Percentiles rank a stretch among this genome's conserved stretches.
Conservation (phyloP, 2,113 vertebrate species). For the Condylura cristata region DNA sequence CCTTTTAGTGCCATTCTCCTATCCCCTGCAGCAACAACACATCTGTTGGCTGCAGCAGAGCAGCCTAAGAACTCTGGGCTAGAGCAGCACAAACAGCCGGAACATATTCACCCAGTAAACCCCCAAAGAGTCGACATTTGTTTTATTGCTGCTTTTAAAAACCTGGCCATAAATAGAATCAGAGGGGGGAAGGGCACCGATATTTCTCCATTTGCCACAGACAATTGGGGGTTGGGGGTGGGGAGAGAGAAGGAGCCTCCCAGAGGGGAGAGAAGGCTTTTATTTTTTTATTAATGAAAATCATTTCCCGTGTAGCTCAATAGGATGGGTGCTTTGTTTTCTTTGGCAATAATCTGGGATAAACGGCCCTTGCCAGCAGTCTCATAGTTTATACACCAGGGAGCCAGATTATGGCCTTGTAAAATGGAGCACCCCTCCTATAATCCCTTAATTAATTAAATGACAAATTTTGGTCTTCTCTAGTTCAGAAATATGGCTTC, state of each 20-base stretch:
- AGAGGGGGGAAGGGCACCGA: slow-evolving; percentile 63
- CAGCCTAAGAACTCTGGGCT: slow-evolving; percentile 69
- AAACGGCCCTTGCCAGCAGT: slow-evolving; percentile 85
- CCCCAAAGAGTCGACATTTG: slow-evolving; percentile 78
- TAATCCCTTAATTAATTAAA: slow-evolving; percentile 90
- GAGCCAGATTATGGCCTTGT: slow-evolving; percentile 89
- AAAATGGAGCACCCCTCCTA: slow-evolving; percentile 89
- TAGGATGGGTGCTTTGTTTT: slow-evolving; percentile 85
- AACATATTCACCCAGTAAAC: slow-evolving; percentile 74
- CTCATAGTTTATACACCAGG: slow-evolving; percentile 86
- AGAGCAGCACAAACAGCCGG: slow-evolving; percentile 70
- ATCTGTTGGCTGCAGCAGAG: slow-evolving; percentile 76
- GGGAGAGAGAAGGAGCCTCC: slow-evolving; percentile 54
- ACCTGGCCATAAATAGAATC: slow-evolving; percentile 74
- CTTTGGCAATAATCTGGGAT: slow-evolving; percentile 86
- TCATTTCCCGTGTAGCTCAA: slow-evolving; percentile 81
- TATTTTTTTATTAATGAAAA: slow-evolving; percentile 88
- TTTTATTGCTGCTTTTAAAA: slow-evolving; percentile 81
- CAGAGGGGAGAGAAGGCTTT: slow-evolving; percentile 75
- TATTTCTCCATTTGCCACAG: slow-evolving; percentile 77
- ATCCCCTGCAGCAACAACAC: slow-evolving; percentile 77
- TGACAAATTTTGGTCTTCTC: slow-evolving; percentile 88
- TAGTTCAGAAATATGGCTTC: slow-evolving; percentile 86
- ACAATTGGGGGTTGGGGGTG: slow-evolving; percentile 44
- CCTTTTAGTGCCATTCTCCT: slow-evolving; percentile 74